Evolutionary conservation across 2,888 invertebrate genomes (phyloP), one percentile per base, ranked within the genome.

Genomic region (Andrena camellia): DNA sequence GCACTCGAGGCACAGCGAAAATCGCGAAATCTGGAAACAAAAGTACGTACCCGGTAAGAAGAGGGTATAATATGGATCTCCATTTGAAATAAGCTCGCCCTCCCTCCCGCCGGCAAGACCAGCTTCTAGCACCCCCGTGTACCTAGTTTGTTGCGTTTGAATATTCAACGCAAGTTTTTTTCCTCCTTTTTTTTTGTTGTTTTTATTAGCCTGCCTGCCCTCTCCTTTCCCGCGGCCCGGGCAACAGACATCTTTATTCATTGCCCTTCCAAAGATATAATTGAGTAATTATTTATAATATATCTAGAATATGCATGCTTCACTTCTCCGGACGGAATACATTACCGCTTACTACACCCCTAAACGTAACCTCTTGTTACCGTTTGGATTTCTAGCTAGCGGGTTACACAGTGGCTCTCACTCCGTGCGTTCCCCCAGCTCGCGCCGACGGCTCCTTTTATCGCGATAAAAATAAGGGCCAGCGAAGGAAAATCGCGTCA

Each of bases 261-360:
- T 94, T 92, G 92, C 92, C 93, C 93, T 94, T 93, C 93, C 93
- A 93, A 94, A 94, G 94, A 94, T 94, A 94, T 94, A 94, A 94
- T 94, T 94, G 94, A 94, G 94, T 94, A 94, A 94, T 94, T 94
- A 94, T 94, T 94, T 94, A 94, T 94, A 94, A 94, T 94, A 94
- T 94, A 94, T 94, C 94, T 94, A 93, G 94, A 94, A 94, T 94
- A 94, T 94, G 94, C 94, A 94, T 94, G 94, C 93, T 93, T 94
- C 93, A 93, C 93, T 93, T 93, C 93, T 93, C 91, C 90, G 78
- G 88, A 88, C 90, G 90, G 93, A 94, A 94, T 94, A 93, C 90
- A 94, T 94, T 93, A 94, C 92, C 90, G 92, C 92, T 92, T 92
- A 92, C 93, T 91, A 92, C 57, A 57, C 92, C 93, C 93, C 91